Evolutionary conservation across 2,113 vertebrate genomes (phyloP), one percentile per base, ranked within the genome.

Genomic region (Serinus canaria): DNA sequence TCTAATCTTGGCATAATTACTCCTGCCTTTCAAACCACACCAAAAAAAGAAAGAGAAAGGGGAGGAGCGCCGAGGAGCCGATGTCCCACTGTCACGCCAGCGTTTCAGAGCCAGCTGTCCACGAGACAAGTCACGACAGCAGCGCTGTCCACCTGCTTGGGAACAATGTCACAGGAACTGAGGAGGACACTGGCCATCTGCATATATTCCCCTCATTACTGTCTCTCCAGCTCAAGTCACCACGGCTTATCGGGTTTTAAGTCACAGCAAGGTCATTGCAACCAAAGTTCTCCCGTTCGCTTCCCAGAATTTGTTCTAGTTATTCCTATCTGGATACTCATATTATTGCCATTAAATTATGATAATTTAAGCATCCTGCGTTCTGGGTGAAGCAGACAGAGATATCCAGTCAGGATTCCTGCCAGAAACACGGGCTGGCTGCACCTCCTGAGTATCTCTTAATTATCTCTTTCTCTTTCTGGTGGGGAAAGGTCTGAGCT

Each of bases 391-490:
- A 86, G 90, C 86, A 95, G 88, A 70, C 30, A 53, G 70, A 83
- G 83, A 92, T 77, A 78, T 30, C 43, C 88, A 86, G 90, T 31
- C 90, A 96, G 86, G 80, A 86, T 56, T 72, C 39, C 93, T 92
- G 96, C 84, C 95, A 96, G 90, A 80, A 96, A 59, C 70, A 58
- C 0, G 10, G 23, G 78, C 78, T 94, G 89, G 81, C 78, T 87
- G 89, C 76, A 89, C 68, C 92, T 86, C 80, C 88, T 60, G 92
- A 94, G 41, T 78, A 64, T 92, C 93, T 95, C 87, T 95, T 97
- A 96, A 97, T 98, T 97, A 97, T 97, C 95, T 93, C 95, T 78
- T 95, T 82, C 80, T 83, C 80, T 93, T 90, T 64, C 94, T 94
- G 92, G 96, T 82, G 95, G 94, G 77, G 94, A 92, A 96, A 96